Conservation (phyloP, 2,797 vertebrate genomes). For the Mus minutoides region DNA sequence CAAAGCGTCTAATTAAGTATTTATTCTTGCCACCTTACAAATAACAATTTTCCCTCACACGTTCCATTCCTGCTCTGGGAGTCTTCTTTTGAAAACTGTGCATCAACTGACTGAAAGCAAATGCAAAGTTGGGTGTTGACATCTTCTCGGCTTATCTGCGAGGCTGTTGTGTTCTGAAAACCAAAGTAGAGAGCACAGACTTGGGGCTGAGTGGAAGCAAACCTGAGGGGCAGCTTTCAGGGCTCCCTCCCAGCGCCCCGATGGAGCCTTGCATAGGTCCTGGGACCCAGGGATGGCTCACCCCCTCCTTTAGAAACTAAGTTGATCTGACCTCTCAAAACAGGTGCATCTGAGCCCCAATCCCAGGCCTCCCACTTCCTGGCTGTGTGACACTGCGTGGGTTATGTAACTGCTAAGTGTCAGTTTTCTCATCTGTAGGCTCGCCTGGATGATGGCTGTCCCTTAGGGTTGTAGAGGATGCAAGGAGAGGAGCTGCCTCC, state of each 20-base stretch:
- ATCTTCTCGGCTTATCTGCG: not conserved
- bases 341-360: constrained; percentile 33
- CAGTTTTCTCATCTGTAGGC: not conserved
- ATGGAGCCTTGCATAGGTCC: not conserved
- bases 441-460: not conserved
- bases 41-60: constrained; percentile 50
- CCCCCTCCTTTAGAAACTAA: not conserved
- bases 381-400: not conserved
- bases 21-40: constrained; percentile 70
- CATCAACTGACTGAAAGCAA: constrained; percentile 16
- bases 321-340: constrained; percentile 13
- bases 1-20: constrained; percentile 65
- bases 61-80: not conserved
- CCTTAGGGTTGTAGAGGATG: not conserved
- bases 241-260: not conserved
- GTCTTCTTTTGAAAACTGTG: constrained; percentile 26
- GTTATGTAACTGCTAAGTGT: not conserved
- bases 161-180: constrained; percentile 39
- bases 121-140: not conserved
- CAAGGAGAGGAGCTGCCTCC: not conserved
- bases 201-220: not conserved
- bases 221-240: not conserved
- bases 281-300: not conserved
- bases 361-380: not conserved
- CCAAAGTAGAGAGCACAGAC: not conserved